Conservation (phyloP, 30 jellyfish, hydroid and myxozoan genomes). For the Sanderia malayensis region DNA sequence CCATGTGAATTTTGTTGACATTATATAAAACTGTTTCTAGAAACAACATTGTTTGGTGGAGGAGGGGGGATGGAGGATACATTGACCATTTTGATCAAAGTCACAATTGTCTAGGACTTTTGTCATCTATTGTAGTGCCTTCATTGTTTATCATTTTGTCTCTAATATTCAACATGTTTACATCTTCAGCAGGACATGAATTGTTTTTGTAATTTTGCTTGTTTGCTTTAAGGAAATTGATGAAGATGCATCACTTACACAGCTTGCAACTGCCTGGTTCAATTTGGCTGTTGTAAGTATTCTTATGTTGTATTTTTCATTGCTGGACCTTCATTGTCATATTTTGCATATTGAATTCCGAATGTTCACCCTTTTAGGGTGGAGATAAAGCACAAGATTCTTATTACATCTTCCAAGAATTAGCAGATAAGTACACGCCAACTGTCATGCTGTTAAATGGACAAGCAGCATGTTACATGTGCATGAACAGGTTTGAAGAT, state of each 20-base stretch:
- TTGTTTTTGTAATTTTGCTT: neutral
- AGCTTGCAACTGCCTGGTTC: conserved; percentile 93
- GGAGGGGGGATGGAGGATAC: no score
- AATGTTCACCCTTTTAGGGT: no score
- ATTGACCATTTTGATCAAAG: neutral
- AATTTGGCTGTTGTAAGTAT: conserved; percentile 78
- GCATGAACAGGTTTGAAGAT: conserved; percentile 88
- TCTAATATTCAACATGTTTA: neutral
- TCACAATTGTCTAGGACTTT: neutral
- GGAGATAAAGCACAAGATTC: conserved; percentile 96
- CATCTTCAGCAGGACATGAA: neutral
- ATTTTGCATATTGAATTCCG: no score
- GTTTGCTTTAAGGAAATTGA: conserved; percentile 62
- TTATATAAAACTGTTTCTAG: no score
- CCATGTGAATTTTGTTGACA: no score
- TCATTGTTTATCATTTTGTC: neutral
- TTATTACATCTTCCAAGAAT: conserved; percentile 89
- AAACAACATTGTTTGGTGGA: no score
- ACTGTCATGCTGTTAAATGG: conserved; percentile 84
- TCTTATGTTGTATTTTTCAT: no score
- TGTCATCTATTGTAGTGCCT: neutral
- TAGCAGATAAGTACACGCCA: conserved; percentile 85
- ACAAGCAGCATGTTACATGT: conserved; percentile 82
- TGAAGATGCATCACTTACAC: conserved; percentile 95
- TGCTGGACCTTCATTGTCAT: no score